Conservation (phyloP, 2,797 vertebrate genomes). For the Paedocypris micromegethes region DNA sequence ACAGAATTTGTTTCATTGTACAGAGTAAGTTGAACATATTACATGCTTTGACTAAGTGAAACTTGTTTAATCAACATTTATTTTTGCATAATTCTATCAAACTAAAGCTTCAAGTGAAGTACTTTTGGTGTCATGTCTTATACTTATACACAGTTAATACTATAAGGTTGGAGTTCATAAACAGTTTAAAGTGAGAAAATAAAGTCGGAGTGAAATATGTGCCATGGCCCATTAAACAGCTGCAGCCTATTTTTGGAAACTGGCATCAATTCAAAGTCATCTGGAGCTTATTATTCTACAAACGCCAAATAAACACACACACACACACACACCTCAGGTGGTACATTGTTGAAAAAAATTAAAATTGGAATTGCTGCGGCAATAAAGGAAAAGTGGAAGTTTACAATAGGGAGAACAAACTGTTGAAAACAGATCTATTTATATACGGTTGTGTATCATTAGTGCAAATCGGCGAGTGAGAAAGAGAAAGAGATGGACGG, state of each 20-base stretch:
- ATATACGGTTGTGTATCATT: no score
- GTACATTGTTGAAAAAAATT: conserved; percentile 1
- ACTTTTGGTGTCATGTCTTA: no score
- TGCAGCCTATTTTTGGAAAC: conserved; percentile 71
- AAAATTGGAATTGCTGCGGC: conserved; percentile 19
- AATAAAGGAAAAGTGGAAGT: conserved; percentile 1
- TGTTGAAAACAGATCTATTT: no score
- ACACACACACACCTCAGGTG: not conserved
- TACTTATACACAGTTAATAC: no score
- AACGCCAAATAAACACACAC: conserved; percentile 31
- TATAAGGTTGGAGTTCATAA: conserved; percentile 23
- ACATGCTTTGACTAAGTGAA: no score
- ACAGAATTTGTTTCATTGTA: no score
- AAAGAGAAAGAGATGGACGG: conserved; percentile 23
- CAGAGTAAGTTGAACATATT: no score
- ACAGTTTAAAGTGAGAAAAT: conserved; percentile 53
- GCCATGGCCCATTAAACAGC: conserved; percentile 66
- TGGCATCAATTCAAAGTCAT: conserved; percentile 69
- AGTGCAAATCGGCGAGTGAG: conserved; percentile 9
- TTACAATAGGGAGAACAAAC: conserved; percentile 30
- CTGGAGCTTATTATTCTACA: conserved; percentile 70
- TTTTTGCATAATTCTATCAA: no score
- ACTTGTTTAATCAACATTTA: no score
- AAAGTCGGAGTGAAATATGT: conserved; percentile 76
- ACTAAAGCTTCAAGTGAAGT: no score